phyloP scores from a whole-genome alignment of 2,113 vertebrate species.

The Cyanoliseus patagonus region DNA sequence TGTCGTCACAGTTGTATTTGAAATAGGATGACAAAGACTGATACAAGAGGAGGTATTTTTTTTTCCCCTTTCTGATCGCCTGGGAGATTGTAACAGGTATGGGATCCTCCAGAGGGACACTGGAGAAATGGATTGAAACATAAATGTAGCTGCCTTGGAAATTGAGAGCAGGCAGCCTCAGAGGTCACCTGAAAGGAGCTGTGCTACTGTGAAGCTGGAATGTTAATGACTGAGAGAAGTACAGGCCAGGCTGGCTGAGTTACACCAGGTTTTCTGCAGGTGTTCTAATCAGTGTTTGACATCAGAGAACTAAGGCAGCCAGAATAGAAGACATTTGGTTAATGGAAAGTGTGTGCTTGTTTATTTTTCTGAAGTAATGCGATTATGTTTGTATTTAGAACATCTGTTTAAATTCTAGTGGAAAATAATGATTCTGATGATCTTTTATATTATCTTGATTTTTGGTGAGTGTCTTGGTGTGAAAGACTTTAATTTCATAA shows the following conservation, averaged over 20 bases:
- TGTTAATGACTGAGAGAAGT: background rate
- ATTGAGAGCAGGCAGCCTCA: background rate
- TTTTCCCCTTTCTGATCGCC: background rate
- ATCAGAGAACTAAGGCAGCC: background rate
- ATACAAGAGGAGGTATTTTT: background rate
- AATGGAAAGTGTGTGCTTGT: background rate
- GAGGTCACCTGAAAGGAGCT: background rate
- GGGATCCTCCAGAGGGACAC: background rate
- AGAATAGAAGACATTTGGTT: background rate
- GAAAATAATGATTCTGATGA: background rate
- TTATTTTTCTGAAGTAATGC: background rate
- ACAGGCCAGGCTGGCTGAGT: background rate
- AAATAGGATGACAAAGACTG: background rate
- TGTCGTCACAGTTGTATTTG: background rate
- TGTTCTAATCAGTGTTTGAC: background rate
- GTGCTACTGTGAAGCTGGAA: background rate
- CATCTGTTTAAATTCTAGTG: background rate
- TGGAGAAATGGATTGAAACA: background rate
- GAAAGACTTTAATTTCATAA: background rate
- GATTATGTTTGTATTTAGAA: background rate
- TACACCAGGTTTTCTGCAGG: background rate
- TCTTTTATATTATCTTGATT: background rate
- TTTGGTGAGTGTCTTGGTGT: background rate
- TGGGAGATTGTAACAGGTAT: background rate
- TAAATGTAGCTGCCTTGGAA: background rate